Evolutionary conservation across 2,113 vertebrate species (phyloP).

Genomic region (Hiodon tergisus): DNA sequence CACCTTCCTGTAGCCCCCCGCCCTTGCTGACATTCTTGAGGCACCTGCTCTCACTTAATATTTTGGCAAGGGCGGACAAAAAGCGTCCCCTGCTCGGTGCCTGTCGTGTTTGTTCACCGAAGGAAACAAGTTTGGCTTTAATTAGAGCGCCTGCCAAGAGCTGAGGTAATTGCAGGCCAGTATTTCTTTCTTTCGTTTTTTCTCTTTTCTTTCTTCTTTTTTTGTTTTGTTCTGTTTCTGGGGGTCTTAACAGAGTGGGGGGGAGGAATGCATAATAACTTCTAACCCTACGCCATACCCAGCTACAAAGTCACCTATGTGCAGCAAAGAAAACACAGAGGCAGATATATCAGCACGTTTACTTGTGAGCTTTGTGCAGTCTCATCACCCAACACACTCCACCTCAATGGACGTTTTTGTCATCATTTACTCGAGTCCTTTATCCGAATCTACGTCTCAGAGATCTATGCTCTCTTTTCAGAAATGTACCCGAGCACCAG

Average conservation of each 20-base stretch:
- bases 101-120: conserved; percentile 71
- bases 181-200: conserved; percentile 39
- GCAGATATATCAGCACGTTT: background rate
- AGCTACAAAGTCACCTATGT: background rate
- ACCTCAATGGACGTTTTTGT: background rate
- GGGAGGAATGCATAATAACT: background rate
- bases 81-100: conserved; percentile 55
- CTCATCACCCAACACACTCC: background rate
- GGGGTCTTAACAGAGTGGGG: conserved; percentile 24
- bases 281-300: background rate
- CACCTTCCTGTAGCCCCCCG: conserved; percentile 46
- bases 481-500: no score
- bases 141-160: conserved; percentile 70
- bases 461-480: no score
- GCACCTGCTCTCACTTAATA: conserved; percentile 83
- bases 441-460: no score
- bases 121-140: conserved; percentile 78
- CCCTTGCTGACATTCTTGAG: conserved; percentile 69
- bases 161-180: conserved; percentile 61
- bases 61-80: conserved; percentile 57
- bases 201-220: conserved; percentile 32
- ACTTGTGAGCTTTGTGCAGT: background rate
- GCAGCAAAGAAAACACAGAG: background rate
- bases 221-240: conserved; percentile 34
- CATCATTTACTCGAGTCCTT: no score